A percentile compares a stretch with the other conserved stretches of the same genome.
These are phyloP conservation scores for Furnarius figulus DNA, from an alignment of 2,113 vertebrate genomes.

Conservation along the genomic window DNA sequence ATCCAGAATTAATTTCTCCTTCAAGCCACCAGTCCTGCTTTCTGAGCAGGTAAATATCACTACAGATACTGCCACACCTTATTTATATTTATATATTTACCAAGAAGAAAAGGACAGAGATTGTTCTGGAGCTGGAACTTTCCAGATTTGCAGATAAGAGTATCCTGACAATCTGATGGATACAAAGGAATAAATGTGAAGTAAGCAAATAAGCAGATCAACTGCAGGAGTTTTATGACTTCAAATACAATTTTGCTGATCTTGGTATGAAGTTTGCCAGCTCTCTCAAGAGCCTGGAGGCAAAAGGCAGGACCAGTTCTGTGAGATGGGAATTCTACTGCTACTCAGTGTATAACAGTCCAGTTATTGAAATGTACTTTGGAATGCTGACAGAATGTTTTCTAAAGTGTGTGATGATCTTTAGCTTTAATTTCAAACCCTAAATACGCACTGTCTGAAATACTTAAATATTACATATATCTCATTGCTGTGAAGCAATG, in stretches of 20 bases:
- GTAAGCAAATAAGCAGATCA: background rate
- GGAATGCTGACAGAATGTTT: background rate
- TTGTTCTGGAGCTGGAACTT: background rate
- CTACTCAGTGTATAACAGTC: background rate
- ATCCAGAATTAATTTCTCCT: background rate
- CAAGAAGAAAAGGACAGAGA: background rate
- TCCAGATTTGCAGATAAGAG: background rate
- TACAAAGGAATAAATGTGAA: background rate
- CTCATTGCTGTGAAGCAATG: background rate
- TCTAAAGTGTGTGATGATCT: background rate
- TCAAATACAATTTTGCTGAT: background rate
- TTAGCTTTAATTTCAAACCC: background rate
- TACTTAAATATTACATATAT: background rate
- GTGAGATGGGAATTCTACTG: background rate
- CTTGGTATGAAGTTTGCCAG: background rate
- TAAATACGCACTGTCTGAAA: background rate
- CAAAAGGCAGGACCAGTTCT: background rate
- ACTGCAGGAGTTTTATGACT: background rate
- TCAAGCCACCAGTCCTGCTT: background rate
- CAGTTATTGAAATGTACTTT: background rate
- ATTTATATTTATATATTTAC: background rate
- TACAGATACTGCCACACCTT: background rate
- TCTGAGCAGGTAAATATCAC: background rate
- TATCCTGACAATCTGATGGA: background rate
- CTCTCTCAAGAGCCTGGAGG: background rate